Evolutionary conservation across 1,140 invertebrate genomes (phyloP).

Genomic region (Bombus superbus): DNA sequence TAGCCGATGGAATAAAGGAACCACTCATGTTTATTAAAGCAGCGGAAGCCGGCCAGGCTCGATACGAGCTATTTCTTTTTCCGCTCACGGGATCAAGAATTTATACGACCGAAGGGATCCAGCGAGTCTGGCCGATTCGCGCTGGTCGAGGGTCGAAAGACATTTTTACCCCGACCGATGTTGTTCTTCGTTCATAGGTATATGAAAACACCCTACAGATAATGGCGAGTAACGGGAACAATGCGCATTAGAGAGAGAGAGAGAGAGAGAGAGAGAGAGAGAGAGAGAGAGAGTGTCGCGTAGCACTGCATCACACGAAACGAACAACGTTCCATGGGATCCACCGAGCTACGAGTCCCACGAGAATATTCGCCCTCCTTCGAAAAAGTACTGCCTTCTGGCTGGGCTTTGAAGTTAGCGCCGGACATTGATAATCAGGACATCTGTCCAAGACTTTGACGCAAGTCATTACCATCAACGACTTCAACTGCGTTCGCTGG

Average conservation of each 20-base stretch:
- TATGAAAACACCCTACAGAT: conserved; percentile 26
- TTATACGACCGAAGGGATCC: conserved; percentile 46
- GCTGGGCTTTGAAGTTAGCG: background rate
- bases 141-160: background rate
- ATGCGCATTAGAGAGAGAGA: conserved; percentile 20
- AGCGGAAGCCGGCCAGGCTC: background rate
- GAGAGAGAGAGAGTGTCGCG: background rate
- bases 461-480: background rate
- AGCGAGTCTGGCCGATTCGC: conserved; percentile 3
- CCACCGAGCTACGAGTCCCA: conserved; percentile 35
- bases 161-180: conserved; percentile 1
- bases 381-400: conserved; percentile 16
- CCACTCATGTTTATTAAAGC: conserved; percentile 54
- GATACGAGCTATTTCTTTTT: conserved; percentile 28
- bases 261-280: background rate
- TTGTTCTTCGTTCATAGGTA: background rate
- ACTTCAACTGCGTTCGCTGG: too few species aligned
- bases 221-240: conserved; percentile 48
- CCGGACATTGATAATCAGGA: background rate
- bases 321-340: conserved; percentile 22
- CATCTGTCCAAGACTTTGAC: background rate
- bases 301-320: conserved; percentile 23
- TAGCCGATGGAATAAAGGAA: conserved; percentile 24
- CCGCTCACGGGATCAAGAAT: conserved; percentile 44
- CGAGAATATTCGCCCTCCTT: conserved; percentile 21